Conservation (phyloP, 2,113 vertebrate genomes). For the Gila orcuttii region DNA sequence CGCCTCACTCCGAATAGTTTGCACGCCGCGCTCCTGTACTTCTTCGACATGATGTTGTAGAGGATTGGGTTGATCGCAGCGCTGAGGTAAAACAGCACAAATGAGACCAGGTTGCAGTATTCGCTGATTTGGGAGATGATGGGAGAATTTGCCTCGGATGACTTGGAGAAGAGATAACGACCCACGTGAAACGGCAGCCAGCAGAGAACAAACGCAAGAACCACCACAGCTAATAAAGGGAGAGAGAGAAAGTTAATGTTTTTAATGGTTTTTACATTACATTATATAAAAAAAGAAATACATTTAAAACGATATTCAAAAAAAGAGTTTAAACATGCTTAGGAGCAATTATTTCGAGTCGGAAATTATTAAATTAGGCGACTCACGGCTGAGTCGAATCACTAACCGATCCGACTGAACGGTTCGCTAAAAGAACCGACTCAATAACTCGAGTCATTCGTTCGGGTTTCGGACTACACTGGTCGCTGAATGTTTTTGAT, state of each 20-base stretch:
- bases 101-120: slow-evolving; percentile 92
- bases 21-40: slow-evolving; percentile 86
- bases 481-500: neutral
- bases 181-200: slow-evolving; percentile 96
- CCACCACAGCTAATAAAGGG: slow-evolving; percentile 83
- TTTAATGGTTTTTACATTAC: neutral
- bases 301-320: neutral
- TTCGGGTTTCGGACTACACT: neutral
- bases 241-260: neutral
- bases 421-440: neutral
- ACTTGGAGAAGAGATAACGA: slow-evolving; percentile 92
- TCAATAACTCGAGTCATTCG: neutral
- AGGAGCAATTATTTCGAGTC: neutral
- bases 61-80: slow-evolving; percentile 98
- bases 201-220: slow-evolving; percentile 95
- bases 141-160: slow-evolving; percentile 84
- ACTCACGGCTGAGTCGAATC: neutral
- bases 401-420: neutral
- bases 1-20: slow-evolving; percentile 82
- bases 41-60: slow-evolving; percentile 98
- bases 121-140: slow-evolving; percentile 90
- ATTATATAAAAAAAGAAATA: neutral
- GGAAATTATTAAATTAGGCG: too few species aligned
- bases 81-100: slow-evolving; percentile 97
- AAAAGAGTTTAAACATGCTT: neutral